phyloP scores from a whole-genome alignment of 2,113 vertebrate species.

The Ariopsis seemanni region DNA sequence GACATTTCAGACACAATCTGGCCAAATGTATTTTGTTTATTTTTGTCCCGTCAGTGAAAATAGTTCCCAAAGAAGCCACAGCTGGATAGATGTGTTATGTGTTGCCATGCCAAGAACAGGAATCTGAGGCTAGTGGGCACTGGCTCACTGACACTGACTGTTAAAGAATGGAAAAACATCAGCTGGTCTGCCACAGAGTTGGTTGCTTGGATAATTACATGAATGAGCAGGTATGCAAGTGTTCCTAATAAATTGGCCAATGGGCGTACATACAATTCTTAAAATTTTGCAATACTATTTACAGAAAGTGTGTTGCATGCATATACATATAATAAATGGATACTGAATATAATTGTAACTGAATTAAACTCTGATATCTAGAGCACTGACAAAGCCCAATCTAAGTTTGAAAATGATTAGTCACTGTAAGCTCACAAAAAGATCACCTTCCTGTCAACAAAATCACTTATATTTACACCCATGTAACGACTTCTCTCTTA shows the following conservation, averaged over 20 bases:
- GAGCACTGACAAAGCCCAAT: neutral
- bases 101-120: neutral
- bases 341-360: neutral
- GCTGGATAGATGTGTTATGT: neutral
- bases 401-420: neutral
- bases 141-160: neutral
- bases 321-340: neutral
- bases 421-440: neutral
- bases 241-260: neutral
- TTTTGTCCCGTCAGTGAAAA: neutral
- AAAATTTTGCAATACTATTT: neutral
- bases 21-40: neutral
- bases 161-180: neutral
- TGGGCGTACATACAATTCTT: neutral
- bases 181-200: neutral
- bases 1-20: neutral
- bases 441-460: neutral
- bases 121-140: neutral
- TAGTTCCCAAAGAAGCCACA: neutral
- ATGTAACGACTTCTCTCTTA: slow-evolving; percentile 55
- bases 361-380: neutral
- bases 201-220: neutral
- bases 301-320: neutral
- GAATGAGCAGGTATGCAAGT: neutral
- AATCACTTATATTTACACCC: slow-evolving; percentile 57